Conservation (phyloP, 2,113 vertebrate genomes). For the Psilopogon haemacephalus region DNA sequence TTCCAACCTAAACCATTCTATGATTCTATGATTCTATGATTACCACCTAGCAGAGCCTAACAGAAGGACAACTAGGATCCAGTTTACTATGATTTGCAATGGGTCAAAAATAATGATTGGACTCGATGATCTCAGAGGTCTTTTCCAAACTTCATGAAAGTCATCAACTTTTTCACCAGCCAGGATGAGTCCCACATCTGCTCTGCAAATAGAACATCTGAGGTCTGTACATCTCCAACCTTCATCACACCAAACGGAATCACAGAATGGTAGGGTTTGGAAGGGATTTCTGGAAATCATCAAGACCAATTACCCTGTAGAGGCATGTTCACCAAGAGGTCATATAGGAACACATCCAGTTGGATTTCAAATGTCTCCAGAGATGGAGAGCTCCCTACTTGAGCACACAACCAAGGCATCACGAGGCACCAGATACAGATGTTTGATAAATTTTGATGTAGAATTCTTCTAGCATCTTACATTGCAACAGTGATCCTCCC, state of each 20-base stretch:
- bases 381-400: neutral
- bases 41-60: neutral
- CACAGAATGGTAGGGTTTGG: too few relatives aligned
- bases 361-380: too few relatives aligned
- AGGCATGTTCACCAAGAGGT: too few relatives aligned
- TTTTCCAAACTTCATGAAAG: too few relatives aligned
- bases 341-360: too few relatives aligned
- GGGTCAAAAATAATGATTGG: neutral
- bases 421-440: neutral
- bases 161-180: neutral
- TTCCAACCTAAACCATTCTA: too few relatives aligned
- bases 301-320: too few relatives aligned
- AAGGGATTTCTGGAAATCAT: too few relatives aligned
- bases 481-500: neutral
- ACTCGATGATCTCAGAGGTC: too few relatives aligned
- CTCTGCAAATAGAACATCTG: neutral
- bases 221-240: neutral
- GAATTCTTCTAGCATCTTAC: neutral
- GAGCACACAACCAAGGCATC: rapidly evolving
- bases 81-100: neutral
- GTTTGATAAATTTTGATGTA: neutral
- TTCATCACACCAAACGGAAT: neutral
- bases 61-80: neutral
- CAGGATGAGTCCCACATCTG: neutral
- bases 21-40: too few relatives aligned